Evolutionary conservation across 2,888 invertebrate genomes (phyloP).

Genomic region (Aleiodes testaceus): DNA sequence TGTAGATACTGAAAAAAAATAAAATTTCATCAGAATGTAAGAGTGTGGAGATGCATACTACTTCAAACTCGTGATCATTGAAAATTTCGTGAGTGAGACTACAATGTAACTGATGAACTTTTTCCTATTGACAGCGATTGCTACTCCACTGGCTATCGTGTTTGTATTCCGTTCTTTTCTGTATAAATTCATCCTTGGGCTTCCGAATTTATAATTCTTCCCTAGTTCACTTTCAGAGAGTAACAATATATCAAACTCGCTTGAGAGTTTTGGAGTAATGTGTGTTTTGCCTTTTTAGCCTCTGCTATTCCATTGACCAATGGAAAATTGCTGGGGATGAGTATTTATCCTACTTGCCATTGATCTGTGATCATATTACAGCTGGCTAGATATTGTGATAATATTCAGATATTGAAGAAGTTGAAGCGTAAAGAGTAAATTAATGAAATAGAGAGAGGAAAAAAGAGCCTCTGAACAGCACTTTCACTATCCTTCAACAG

Average conservation of each 20-base stretch:
- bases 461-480: neutral
- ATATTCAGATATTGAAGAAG: neutral
- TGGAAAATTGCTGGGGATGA: no score
- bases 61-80: constrained; percentile 25
- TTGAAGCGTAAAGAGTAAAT: neutral
- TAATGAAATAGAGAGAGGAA: neutral
- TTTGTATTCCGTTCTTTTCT: neutral
- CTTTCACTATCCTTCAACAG: neutral
- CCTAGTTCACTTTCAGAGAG: neutral
- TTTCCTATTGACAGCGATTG: neutral
- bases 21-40: constrained; percentile 2
- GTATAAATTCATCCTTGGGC: neutral
- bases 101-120: neutral
- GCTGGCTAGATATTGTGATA: no score
- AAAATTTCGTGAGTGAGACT: neutral
- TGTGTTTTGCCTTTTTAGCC: neutral
- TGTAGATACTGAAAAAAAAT: constrained; percentile 20
- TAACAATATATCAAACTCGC: neutral
- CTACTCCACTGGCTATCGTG: neutral
- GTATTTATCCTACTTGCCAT: neutral
- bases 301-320: constrained; percentile 8
- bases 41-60: neutral
- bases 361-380: neutral
- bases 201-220: neutral
- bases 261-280: neutral